phyloP scores from a whole-genome alignment of 37 sponge, comb jelly and placozoan species.

The Spongilla lacustris region DNA sequence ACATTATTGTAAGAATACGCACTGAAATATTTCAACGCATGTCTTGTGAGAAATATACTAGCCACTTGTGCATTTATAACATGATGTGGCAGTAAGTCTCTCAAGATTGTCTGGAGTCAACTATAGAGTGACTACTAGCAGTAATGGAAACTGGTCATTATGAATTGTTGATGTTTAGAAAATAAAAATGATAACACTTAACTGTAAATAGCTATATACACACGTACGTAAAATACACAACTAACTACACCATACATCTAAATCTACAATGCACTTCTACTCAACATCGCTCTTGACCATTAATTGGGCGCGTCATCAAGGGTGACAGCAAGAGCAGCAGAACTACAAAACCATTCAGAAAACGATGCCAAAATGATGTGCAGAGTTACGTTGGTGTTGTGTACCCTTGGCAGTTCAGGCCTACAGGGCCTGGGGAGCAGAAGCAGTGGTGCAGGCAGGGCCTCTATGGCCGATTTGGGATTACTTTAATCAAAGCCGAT shows the following conservation, averaged over 20 bases:
- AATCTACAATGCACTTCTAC: conserved; percentile 1
- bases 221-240: conserved; percentile 1
- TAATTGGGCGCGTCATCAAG: not conserved
- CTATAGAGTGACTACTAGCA: not conserved
- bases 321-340: not conserved
- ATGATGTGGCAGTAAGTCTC: not conserved
- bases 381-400: not conserved
- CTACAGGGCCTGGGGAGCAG: not conserved
- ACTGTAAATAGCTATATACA: conserved; percentile 1
- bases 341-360: not conserved
- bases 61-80: not conserved
- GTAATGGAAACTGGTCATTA: not conserved
- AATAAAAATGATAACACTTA: not conserved
- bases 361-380: not conserved
- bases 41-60: conserved; percentile 1
- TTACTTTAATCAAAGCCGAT: not conserved
- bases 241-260: conserved; percentile 1
- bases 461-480: not conserved
- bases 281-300: conserved; percentile 1
- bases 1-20: not conserved
- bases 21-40: not conserved
- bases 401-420: not conserved
- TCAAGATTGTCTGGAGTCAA: conserved; percentile 1
- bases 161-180: not conserved
- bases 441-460: not conserved